phyloP scores from a whole-genome alignment of 2,888 invertebrate genomes.

The Halocaridina rubra region DNA sequence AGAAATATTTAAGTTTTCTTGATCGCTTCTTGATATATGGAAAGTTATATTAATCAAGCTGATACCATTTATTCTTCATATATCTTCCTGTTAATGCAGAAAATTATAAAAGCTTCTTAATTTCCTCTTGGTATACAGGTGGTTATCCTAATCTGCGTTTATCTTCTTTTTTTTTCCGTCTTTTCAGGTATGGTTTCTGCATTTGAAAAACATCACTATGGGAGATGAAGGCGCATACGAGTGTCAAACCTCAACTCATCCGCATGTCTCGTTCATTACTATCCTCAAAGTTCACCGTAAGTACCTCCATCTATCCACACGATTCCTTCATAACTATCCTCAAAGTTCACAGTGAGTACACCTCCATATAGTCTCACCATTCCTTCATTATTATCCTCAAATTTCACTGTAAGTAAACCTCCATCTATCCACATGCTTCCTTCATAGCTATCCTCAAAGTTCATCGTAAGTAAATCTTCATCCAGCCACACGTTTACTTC shows the following conservation, averaged over 20 bases:
- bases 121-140: no score
- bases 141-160: no score
- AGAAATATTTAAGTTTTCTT: no score
- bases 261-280: conserved; percentile 21
- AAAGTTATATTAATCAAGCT: no score
- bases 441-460: no score
- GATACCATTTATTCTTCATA: no score
- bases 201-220: conserved; percentile 27
- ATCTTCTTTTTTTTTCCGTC: no score
- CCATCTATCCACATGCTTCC: no score
- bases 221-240: conserved; percentile 46
- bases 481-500: conserved; percentile 30
- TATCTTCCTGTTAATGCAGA: no score
- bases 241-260: conserved; percentile 46
- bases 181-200: conserved; percentile 53
- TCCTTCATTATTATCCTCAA: conserved; percentile 23
- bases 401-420: conserved; percentile 26
- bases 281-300: conserved; percentile 28
- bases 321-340: conserved; percentile 19
- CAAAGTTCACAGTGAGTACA: conserved; percentile 27
- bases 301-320: conserved; percentile 40
- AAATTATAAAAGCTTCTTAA: no score
- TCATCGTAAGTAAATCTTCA: no score
- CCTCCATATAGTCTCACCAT: conserved; percentile 31
- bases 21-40: no score